Conservation (phyloP, 2,113 vertebrate genomes). For the Chlorodrepanis virens region DNA sequence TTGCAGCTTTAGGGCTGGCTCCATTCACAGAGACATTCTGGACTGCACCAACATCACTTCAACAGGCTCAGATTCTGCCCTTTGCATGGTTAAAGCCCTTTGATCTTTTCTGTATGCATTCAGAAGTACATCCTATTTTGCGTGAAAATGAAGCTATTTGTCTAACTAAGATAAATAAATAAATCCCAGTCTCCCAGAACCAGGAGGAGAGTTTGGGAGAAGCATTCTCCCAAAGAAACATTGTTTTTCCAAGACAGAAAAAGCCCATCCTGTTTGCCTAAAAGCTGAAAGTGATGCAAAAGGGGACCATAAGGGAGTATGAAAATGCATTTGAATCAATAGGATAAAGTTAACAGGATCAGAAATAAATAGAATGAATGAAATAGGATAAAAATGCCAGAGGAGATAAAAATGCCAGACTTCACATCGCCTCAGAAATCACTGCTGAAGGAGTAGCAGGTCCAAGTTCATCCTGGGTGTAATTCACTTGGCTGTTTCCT, state of each 20-base stretch:
- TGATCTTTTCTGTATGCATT: not conserved
- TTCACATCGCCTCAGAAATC: not conserved
- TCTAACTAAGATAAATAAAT: conserved; percentile 20
- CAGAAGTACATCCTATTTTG: conserved; percentile 8
- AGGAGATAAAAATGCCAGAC: conserved; percentile 28
- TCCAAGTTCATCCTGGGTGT: conserved; percentile 11
- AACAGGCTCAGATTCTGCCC: conserved; percentile 35
- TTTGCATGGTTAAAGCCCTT: conserved; percentile 31
- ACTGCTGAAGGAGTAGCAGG: not conserved
- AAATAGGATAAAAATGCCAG: conserved; percentile 67
- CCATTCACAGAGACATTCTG: not conserved
- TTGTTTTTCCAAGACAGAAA: not conserved
- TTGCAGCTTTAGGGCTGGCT: not conserved
- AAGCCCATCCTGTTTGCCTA: not conserved
- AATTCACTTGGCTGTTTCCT: not conserved
- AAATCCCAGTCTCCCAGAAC: not conserved
- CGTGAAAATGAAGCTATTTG: conserved; percentile 1
- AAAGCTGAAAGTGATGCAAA: conserved; percentile 49
- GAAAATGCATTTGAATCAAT: conserved; percentile 70
- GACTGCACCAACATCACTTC: not conserved
- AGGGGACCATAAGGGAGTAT: conserved; percentile 50
- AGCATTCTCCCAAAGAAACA: not conserved
- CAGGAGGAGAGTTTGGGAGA: not conserved
- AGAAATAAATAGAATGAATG: conserved; percentile 69
- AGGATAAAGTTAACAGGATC: conserved; percentile 69